Percentiles rank a stretch among this genome's conserved stretches.
These are phyloP conservation scores for Thunnus thynnus DNA, from an alignment of 2,113 vertebrate species.

Conservation along the genomic window DNA sequence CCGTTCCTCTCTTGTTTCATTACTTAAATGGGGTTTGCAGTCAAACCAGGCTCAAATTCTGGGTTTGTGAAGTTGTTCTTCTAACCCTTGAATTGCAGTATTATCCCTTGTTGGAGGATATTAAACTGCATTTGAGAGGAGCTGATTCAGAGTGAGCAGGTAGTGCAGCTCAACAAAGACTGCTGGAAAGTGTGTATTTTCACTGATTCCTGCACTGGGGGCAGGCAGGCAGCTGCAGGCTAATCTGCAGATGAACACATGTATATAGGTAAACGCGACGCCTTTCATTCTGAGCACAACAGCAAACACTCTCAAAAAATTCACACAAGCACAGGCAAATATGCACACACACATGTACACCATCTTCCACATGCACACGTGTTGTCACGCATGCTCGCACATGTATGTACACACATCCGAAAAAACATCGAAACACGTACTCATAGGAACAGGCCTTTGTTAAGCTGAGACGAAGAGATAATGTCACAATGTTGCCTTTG, in stretches of 20 bases:
- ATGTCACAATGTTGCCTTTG: slow-evolving; percentile 58
- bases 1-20: slow-evolving; percentile 22
- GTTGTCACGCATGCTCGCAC: slow-evolving; percentile 7
- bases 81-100: slow-evolving; percentile 18
- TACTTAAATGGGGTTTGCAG: slow-evolving; percentile 22
- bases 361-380: not conserved
- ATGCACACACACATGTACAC: not conserved
- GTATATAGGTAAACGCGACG: slow-evolving; percentile 59
- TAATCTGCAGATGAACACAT: slow-evolving; percentile 70
- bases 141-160: slow-evolving; percentile 51
- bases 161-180: slow-evolving; percentile 53
- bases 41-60: slow-evolving; percentile 25
- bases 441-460: slow-evolving; percentile 39
- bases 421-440: slow-evolving; percentile 20
- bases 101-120: slow-evolving; percentile 48
- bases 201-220: slow-evolving; percentile 41
- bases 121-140: slow-evolving; percentile 53
- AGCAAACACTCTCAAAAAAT: slow-evolving; percentile 32
- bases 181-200: slow-evolving; percentile 50
- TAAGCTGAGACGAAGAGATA: slow-evolving; percentile 70
- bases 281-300: slow-evolving; percentile 69
- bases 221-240: slow-evolving; percentile 49
- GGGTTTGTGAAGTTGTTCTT: slow-evolving; percentile 37
- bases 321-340: slow-evolving; percentile 23
- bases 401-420: slow-evolving; percentile 18